Conservation (phyloP, 2,113 vertebrate genomes). For the Irena cyanogastra region DNA sequence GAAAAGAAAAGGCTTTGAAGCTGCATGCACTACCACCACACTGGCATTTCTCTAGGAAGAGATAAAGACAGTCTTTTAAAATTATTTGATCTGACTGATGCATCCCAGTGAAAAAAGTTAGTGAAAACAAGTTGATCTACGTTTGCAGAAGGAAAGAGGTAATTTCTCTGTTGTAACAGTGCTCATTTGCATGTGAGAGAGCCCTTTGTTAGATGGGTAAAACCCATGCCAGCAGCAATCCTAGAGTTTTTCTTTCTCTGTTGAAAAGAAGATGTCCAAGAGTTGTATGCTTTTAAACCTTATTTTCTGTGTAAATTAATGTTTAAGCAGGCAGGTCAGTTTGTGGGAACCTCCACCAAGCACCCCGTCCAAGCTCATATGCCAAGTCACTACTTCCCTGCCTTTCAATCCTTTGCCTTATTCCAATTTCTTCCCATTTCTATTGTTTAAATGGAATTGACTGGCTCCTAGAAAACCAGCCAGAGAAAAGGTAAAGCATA, state of each 20-base stretch:
- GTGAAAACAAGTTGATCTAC: not conserved
- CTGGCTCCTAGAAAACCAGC: not conserved
- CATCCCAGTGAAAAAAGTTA: not conserved
- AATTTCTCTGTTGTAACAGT: not conserved
- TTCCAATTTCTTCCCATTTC: not conserved
- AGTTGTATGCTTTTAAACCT: not conserved
- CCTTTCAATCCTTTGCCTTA: not conserved
- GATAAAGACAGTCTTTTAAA: not conserved
- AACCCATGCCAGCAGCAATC: not conserved
- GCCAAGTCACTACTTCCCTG: not conserved
- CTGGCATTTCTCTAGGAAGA: not conserved
- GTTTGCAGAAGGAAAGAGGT: not conserved
- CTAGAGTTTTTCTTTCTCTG: not conserved
- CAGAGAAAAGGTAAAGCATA: not conserved
- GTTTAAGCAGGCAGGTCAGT: not conserved
- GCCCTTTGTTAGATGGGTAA: not conserved
- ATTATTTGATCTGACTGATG: conserved; percentile 23
- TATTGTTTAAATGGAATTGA: not conserved
- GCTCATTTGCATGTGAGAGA: not conserved
- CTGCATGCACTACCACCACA: not conserved
- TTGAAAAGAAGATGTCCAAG: not conserved
- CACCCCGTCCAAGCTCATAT: not conserved
- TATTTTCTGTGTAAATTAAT: not conserved
- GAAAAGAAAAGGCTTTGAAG: not conserved
- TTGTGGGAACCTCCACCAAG: not conserved